Conservation (phyloP, 2,113 vertebrate genomes). For the human (Homo sapiens) region DNA sequence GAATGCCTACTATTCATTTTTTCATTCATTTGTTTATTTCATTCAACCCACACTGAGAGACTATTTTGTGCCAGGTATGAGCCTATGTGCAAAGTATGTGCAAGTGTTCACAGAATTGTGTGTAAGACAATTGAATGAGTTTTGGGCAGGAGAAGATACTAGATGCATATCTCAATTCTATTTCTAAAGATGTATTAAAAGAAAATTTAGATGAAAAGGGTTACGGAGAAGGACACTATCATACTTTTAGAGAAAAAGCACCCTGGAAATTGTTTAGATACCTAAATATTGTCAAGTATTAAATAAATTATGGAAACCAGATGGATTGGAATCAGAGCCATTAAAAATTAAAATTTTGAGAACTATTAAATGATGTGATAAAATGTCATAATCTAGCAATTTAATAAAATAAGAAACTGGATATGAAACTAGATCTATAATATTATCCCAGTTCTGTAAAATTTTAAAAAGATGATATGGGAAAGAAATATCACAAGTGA, state of each 20-base stretch:
- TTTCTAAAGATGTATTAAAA: neutral
- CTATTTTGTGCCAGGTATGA: neutral
- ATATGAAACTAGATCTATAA: neutral
- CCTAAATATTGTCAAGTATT: neutral
- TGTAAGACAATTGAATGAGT: neutral
- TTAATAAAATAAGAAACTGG: neutral
- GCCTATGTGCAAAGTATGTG: neutral
- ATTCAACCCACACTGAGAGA: neutral
- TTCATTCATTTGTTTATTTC: neutral
- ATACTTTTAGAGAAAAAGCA: neutral
- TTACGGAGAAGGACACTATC: neutral
- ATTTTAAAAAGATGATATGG: neutral
- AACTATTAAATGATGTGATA: neutral
- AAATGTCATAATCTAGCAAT: conserved; percentile 3
- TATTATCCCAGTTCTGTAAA: neutral
- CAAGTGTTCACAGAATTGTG: neutral
- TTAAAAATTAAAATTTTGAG: neutral
- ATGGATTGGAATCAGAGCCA: neutral
- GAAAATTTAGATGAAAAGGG: neutral
- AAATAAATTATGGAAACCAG: neutral
- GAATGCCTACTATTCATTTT: neutral
- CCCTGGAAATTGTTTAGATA: neutral
- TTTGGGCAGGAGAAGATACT: neutral
- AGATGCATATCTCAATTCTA: neutral
- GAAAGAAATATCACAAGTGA: neutral